phyloP scores from a whole-genome alignment of 2,888 invertebrate genomes.

The Zaprionus obscuricornis region DNA sequence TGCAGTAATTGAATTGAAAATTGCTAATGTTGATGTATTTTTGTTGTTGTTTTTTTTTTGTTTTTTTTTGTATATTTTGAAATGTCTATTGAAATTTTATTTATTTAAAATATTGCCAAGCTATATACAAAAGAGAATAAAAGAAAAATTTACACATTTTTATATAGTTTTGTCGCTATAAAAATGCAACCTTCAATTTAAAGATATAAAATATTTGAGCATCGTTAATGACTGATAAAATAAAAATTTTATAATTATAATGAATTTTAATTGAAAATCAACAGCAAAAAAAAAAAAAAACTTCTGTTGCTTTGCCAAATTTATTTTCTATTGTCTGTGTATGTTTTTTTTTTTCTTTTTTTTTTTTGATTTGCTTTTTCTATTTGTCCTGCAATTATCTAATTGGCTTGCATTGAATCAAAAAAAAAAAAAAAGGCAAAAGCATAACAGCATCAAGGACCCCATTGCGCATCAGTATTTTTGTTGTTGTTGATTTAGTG shows the following conservation, averaged over 20 bases:
- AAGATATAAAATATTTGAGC: slow-evolving; percentile 11
- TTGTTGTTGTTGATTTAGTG: slow-evolving; percentile 28
- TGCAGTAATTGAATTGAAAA: slow-evolving; percentile 36
- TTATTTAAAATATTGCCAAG: slow-evolving; percentile 31
- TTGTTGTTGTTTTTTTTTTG: too few relatives aligned
- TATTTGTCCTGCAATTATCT: slow-evolving; percentile 64
- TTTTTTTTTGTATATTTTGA: slow-evolving; percentile 26
- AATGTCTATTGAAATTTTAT: slow-evolving; percentile 16
- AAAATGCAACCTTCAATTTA: slow-evolving; percentile 10
- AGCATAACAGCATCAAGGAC: too few relatives aligned
- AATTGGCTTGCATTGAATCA: slow-evolving; percentile 58
- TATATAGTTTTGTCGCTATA: slow-evolving; percentile 9
- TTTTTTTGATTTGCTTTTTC: too few relatives aligned
- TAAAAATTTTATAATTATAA: slow-evolving; percentile 2
- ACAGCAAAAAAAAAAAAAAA: too few relatives aligned
- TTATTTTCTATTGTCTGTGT: neutral
- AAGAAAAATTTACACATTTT: slow-evolving; percentile 5
- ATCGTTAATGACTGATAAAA: neutral
- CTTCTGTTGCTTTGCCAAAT: neutral
- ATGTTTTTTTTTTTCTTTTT: neutral
- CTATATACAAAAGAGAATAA: slow-evolving; percentile 15
- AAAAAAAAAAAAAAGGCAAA: too few relatives aligned
- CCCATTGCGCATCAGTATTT: slow-evolving; percentile 42
- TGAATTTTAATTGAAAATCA: slow-evolving; percentile 35
- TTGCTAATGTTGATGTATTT: too few relatives aligned